Conservation (phyloP, 2,888 invertebrate species). For the Eristalis tenax region DNA sequence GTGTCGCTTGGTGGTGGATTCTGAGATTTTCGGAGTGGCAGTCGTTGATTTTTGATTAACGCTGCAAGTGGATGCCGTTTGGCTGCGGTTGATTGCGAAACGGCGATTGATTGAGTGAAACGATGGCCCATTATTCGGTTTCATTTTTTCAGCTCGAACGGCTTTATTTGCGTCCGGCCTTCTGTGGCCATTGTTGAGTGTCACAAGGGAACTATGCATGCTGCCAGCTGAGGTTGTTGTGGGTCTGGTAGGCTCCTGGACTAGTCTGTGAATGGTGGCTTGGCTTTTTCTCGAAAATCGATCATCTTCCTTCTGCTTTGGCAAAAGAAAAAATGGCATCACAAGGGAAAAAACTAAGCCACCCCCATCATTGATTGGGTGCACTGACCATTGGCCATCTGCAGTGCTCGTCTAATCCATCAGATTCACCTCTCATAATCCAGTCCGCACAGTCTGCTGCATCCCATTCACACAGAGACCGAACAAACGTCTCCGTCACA, state of each 20-base stretch:
- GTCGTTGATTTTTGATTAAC: not conserved
- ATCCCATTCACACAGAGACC: not conserved
- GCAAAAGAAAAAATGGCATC: no score
- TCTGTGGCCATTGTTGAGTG: not conserved
- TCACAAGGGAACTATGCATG: no score
- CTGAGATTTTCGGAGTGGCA: not conserved
- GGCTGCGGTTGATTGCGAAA: not conserved
- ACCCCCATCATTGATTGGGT: not conserved
- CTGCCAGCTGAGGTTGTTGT: no score
- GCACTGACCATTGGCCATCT: not conserved
- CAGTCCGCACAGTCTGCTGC: not conserved
- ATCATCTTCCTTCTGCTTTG: no score
- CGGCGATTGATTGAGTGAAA: not conserved
- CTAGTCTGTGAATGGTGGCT: no score
- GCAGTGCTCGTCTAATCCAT: not conserved
- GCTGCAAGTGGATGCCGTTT: not conserved
- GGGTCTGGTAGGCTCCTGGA: no score
- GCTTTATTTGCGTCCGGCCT: not conserved
- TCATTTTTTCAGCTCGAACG: not conserved
- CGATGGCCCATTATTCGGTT: not conserved
- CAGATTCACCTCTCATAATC: not conserved
- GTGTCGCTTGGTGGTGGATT: not conserved
- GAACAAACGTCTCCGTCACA: not conserved
- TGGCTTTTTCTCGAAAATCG: not conserved
- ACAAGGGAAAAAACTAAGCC: no score